Evolutionary conservation across 64 coral and sea anemone genomes (phyloP).

Genomic region (Cladopsammia gracilis): DNA sequence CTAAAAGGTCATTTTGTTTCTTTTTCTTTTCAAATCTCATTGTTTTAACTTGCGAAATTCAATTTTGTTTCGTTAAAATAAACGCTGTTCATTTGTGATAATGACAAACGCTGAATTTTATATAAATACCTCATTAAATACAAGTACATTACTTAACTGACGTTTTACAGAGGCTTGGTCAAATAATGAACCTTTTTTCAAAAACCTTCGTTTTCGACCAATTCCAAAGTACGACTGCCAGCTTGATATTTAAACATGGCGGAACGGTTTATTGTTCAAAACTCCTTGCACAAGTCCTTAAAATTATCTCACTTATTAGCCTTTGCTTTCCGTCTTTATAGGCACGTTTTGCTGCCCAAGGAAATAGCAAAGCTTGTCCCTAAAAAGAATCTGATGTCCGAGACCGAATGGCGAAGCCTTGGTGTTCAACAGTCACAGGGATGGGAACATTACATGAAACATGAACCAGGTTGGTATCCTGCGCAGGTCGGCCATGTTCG

Average conservation of each 20-base stretch:
- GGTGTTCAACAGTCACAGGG: conserved; percentile 82
- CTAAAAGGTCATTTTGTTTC: not conserved
- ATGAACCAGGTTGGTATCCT: conserved; percentile 47
- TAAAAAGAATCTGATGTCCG: conserved; percentile 65
- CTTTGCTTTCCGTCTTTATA: not conserved
- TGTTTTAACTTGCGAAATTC: not conserved
- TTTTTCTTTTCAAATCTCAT: not conserved
- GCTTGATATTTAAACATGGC: too few relatives aligned
- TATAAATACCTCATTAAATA: too few relatives aligned
- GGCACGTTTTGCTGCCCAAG: conserved; percentile 67
- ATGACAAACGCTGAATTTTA: too few relatives aligned
- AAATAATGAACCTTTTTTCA: too few relatives aligned
- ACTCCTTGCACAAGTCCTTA: too few relatives aligned
- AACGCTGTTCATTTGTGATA: too few relatives aligned
- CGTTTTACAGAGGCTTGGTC: too few relatives aligned
- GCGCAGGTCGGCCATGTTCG: not conserved
- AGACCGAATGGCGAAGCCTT: conserved; percentile 78
- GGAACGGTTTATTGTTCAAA: too few relatives aligned
- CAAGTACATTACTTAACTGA: too few relatives aligned
- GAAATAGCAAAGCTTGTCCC: conserved; percentile 60
- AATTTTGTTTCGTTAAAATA: too few relatives aligned
- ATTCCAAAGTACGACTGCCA: too few relatives aligned
- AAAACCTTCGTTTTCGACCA: too few relatives aligned
- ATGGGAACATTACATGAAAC: conserved; percentile 83
- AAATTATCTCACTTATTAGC: not conserved